Base-by-base conservation (phyloP, 2,888 invertebrate genomes). In the Tuberolachnus salignus region DNA sequence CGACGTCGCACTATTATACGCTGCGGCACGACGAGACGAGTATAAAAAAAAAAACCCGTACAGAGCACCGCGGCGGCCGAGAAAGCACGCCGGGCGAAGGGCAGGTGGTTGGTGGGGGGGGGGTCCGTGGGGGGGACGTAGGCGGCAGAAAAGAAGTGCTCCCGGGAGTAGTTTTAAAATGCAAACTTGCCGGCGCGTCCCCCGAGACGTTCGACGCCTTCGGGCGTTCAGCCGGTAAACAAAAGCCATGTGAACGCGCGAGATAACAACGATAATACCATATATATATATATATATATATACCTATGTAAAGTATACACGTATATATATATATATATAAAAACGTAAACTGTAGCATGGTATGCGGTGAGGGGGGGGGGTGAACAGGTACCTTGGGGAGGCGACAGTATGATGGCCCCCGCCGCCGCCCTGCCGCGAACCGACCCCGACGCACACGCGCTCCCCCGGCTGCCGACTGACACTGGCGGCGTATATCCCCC, bases 161-260 rank as follows among this genome's bases (percentile, higher is more conserved):
- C 75, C 75, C 75, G 75, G 75, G 75, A 78, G 75, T 67, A 78
- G 75, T 78, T 78, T 78, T 78, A 78, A 78, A 78, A 78, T 78
- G 75, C 75, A 78, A 78, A 78, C 75, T 69, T 59, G 75, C 75
- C 59, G 67, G 75, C 19, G 34, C 14, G 66, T 73, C 73, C 63
- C 75, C 4, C 1, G 75, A 46, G 75, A 78, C 75, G 34, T 67
- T 67, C 75, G 75, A 78, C 75, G 75, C 75, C 75, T 78, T 78
- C 75, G 75, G 75, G 75, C 73, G 73, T 78, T 78, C 75, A 57
- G 75, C 75, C 75, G 75, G 75, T 78, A 78, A 78, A 78, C 75
- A 78, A 78, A 78, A 78, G 75, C 74, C 75, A 75, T 75, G 75
- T 75, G 75, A n/a, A n/a, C 67, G 67, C 75, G 75, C 67, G 75